Evolutionary conservation across 2,888 invertebrate genomes (phyloP).

Genomic region (Noctua comes): DNA sequence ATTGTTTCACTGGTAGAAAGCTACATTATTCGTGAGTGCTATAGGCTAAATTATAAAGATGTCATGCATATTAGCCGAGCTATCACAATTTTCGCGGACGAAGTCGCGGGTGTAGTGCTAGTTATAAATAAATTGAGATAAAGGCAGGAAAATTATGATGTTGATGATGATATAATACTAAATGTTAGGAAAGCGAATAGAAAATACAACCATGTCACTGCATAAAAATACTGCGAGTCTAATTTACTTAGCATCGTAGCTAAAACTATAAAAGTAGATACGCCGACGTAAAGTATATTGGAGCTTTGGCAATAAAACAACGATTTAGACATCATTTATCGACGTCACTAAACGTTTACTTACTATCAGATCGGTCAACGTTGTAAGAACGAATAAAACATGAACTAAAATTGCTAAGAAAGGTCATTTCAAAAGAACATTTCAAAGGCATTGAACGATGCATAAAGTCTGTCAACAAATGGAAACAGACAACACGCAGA

Average conservation of each 20-base stretch:
- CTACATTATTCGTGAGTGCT: too few species aligned
- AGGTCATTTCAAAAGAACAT: neutral
- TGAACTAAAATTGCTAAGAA: neutral
- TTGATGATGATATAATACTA: neutral
- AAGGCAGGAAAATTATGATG: neutral
- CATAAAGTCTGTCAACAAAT: constrained; percentile 1
- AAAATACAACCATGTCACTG: constrained; percentile 10
- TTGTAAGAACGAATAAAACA: constrained; percentile 32
- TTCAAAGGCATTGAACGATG: neutral
- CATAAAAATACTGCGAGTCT: constrained; percentile 2
- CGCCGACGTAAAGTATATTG: constrained; percentile 34
- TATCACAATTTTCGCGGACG: too few species aligned
- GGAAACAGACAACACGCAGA: neutral
- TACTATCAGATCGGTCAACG: constrained; percentile 37
- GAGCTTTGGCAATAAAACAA: constrained; percentile 28
- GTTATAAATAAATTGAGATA: neutral
- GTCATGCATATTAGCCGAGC: too few species aligned
- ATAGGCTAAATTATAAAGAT: too few species aligned
- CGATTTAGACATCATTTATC: constrained; percentile 32
- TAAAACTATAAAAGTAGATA: constrained; percentile 35
- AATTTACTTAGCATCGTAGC: constrained; percentile 8
- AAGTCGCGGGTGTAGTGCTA: too few species aligned
- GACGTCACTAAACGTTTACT: constrained; percentile 41
- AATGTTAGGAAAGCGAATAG: neutral
- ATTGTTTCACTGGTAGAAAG: too few species aligned